Conservation (phyloP, 2,797 vertebrate species). For the Enteromius radiatus region DNA sequence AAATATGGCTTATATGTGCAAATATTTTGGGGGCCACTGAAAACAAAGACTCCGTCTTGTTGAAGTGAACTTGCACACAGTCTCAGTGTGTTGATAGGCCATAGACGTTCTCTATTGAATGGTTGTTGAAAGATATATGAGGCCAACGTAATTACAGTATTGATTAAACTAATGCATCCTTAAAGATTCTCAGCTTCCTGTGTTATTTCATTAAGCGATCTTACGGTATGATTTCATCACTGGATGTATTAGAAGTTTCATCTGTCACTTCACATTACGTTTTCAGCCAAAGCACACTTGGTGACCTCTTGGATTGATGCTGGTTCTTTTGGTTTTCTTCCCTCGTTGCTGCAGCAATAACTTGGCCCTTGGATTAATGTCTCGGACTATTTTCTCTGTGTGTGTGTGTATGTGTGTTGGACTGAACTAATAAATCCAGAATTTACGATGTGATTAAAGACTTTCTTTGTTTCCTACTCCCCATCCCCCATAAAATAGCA, state of each 20-base stretch:
- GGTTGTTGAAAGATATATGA: conserved; percentile 19
- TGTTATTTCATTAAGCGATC: conserved; percentile 26
- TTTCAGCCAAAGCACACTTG: conserved; percentile 16
- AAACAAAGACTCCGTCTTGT: not conserved
- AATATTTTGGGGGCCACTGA: not conserved
- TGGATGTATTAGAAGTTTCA: conserved; percentile 24
- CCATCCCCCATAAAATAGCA: conserved; percentile 6
- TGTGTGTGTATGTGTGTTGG: not conserved
- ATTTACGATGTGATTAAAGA: conserved; percentile 42
- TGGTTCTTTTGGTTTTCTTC: not conserved
- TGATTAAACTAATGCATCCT: conserved; percentile 44
- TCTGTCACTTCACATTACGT: not conserved
- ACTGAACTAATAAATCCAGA: conserved; percentile 48
- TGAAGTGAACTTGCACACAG: not conserved
- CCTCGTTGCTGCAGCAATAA: not conserved
- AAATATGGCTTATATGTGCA: not conserved
- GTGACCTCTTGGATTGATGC: conserved; percentile 7
- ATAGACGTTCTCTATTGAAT: not conserved
- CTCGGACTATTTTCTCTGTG: conserved; percentile 10
- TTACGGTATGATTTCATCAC: not conserved
- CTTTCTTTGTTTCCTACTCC: conserved; percentile 24
- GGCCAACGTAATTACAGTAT: conserved; percentile 32
- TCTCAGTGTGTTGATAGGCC: conserved; percentile 7
- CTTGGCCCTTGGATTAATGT: conserved; percentile 33
- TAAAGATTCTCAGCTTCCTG: conserved; percentile 24